A percentile compares a stretch with the other conserved stretches of the same genome.
Conservation (phyloP, 2,797 vertebrate genomes). For the Sphenopsis melanotis region DNA sequence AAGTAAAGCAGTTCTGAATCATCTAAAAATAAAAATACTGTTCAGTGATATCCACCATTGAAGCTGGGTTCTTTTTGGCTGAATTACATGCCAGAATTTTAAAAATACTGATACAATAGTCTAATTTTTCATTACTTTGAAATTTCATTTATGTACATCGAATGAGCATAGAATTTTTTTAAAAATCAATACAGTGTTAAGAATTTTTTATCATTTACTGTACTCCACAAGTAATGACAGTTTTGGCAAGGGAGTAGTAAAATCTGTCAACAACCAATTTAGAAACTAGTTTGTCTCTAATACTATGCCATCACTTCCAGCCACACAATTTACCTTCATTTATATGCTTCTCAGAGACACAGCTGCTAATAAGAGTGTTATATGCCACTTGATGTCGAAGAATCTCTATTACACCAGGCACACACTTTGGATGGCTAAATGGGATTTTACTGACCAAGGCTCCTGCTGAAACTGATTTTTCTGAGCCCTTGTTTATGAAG, state of each 20-base stretch:
- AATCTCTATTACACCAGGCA: constrained; percentile 77
- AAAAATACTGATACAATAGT: neutral
- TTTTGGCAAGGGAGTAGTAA: neutral
- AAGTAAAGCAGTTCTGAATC: constrained; percentile 70
- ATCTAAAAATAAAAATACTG: constrained; percentile 59
- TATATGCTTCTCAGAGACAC: constrained; percentile 41
- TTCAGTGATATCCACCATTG: neutral
- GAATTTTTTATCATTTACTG: neutral
- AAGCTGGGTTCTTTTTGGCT: neutral
- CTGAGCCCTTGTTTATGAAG: constrained; percentile 59
- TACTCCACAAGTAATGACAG: neutral
- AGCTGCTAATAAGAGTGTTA: constrained; percentile 83
- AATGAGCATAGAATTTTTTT: neutral
- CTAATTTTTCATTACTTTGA: neutral
- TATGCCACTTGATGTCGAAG: constrained; percentile 80
- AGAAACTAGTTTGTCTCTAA: neutral
- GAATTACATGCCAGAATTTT: neutral
- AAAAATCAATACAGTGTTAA: neutral
- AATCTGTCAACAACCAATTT: neutral
- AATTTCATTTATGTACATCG: neutral
- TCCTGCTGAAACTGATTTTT: constrained; percentile 49
- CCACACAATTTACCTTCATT: constrained; percentile 62
- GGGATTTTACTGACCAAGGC: constrained; percentile 74
- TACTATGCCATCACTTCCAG: neutral
- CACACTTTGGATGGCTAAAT: constrained; percentile 80